A percentile compares a stretch with the other conserved stretches of the same genome.
phyloP scores from a whole-genome alignment of 2,888 invertebrate species.

The Agrochola lota region DNA sequence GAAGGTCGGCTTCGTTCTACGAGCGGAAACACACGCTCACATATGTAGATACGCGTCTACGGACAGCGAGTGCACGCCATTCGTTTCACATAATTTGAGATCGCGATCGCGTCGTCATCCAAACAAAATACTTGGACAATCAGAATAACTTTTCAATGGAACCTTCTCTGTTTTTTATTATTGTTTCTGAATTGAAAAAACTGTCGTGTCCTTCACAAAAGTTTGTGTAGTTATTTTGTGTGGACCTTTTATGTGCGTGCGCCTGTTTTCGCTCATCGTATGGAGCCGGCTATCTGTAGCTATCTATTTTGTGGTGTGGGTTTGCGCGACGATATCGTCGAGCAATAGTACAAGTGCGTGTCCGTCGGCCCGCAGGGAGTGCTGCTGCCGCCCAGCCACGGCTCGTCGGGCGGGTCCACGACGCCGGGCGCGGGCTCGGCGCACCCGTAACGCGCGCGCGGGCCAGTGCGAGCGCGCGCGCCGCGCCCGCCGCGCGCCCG shows the following conservation, averaged over 20 bases:
- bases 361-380: slow-evolving; percentile 71
- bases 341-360: not conserved
- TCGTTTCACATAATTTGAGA: not conserved
- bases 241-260: not conserved
- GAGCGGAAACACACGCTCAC: not conserved
- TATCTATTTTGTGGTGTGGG: slow-evolving; percentile 26
- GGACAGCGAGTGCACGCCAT: not conserved
- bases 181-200: not conserved
- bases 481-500: slow-evolving; percentile 34
- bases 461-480: slow-evolving; percentile 44
- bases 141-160: not conserved
- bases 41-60: not conserved
- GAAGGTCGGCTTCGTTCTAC: not conserved
- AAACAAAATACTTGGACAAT: not conserved
- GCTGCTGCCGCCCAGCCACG: slow-evolving; percentile 79
- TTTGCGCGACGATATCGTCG: not conserved
- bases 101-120: not conserved
- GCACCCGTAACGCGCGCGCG: slow-evolving; percentile 76
- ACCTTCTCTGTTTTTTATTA: not conserved
- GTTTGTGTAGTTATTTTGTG: not conserved
- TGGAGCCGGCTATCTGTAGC: slow-evolving; percentile 1
- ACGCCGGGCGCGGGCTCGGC: slow-evolving; percentile 76
- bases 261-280: not conserved
- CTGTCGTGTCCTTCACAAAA: not conserved
- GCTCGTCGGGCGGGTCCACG: slow-evolving; percentile 74